Evolutionary conservation across 1,140 invertebrate species (phyloP), one percentile per base, ranked within the genome.

Genomic region (Papilio machaon): DNA sequence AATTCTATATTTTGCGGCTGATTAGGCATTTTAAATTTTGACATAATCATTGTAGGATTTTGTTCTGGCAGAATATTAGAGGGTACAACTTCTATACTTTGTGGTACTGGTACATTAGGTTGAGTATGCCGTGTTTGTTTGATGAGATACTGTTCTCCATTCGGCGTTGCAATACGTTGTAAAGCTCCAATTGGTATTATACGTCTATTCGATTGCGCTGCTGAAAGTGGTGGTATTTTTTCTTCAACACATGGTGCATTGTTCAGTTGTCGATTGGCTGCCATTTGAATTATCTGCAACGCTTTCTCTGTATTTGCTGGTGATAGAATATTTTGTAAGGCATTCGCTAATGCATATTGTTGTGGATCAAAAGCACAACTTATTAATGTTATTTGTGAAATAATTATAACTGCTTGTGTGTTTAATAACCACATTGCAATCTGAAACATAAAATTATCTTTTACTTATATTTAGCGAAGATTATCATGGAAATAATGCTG

Each of bases 251-350:
- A 30, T 78, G 80, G 35, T 43, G 5, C 52, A 60, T 73, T 81
- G 11, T 52, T 78, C 47, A 49, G 10, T 47, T 73, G 15, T 38
- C 75, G 67, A 74, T 74, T 79, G 4, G 82, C 74, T 17, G 82
- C 81, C 54, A 73, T 76, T 79, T 82, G 74, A 23, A 86, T 15
- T 8, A 84, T 83, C 70, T 85, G 82, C 17, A 86, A 54, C 0
- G 80, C 80, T 19, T 82, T 81, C 43, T 86, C 85, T 6, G 84
- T 60, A 19, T 83, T 85, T 7, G 75, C 67, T 35, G 85, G 83
- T 47, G 83, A 82, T 1, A 90, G 19, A 6, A 88, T 85, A 11
- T 76, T 85, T 75, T 85, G 83, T 23, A 89, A 60, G 1, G 84
- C 77, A 11, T 83, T 81, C 54, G 82, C 82, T 47, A 86, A 43